Percentiles rank a stretch among this genome's conserved stretches.
Conservation (phyloP, 2,888 invertebrate genomes). For the Drosophila differens region DNA sequence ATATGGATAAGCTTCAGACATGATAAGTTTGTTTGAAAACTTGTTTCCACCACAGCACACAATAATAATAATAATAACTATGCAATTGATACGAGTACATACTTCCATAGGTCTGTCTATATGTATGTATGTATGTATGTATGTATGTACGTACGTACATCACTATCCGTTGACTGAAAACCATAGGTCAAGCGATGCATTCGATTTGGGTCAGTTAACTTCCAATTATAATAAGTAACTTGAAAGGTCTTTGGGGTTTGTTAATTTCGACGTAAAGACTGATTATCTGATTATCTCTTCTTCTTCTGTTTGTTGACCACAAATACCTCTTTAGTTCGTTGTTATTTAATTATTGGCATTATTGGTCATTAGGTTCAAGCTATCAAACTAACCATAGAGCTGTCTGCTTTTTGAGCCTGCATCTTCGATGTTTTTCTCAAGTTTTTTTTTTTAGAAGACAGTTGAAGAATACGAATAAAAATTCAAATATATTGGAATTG, state of each 20-base stretch:
- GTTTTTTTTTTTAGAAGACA: neutral
- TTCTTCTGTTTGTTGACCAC: neutral
- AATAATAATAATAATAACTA: neutral
- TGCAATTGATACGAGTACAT: constrained; percentile 30
- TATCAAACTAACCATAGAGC: neutral
- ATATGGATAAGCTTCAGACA: constrained; percentile 20
- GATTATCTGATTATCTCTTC: neutral
- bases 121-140: too few relatives aligned
- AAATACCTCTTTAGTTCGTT: too few relatives aligned
- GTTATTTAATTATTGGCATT: too few relatives aligned
- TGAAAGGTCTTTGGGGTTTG: constrained; percentile 3
- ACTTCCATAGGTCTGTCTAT: too few relatives aligned
- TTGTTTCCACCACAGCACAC: constrained; percentile 28
- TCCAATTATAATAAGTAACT: constrained; percentile 12
- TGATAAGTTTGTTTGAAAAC: constrained; percentile 30
- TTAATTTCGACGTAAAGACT: neutral
- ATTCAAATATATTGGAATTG: neutral
- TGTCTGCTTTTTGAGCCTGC: neutral
- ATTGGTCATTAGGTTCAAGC: neutral
- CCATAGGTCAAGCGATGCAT: constrained; percentile 40
- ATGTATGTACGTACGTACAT: neutral
- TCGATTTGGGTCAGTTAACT: constrained; percentile 11
- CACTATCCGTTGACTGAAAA: neutral
- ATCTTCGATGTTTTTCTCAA: neutral
- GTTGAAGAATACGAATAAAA: neutral